phyloP scores from a whole-genome alignment of 1,140 invertebrate genomes.

The Eumaeus atala region DNA sequence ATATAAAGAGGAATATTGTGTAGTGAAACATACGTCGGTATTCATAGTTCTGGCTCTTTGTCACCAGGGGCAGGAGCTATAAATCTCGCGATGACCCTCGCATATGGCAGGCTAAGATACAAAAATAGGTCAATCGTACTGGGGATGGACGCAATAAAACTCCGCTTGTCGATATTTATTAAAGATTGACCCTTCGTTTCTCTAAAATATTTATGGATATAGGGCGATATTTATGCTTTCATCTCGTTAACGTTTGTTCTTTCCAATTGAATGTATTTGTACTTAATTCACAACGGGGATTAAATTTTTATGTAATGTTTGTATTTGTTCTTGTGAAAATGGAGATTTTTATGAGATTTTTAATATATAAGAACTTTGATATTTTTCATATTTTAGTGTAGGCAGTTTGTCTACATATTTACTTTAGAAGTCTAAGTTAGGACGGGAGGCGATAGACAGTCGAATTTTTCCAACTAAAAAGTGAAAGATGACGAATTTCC shows the following conservation, averaged over 20 bases:
- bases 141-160: constrained; percentile 59
- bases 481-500: too few species aligned
- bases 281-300: not conserved
- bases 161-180: constrained; percentile 54
- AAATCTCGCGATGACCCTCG: constrained; percentile 64
- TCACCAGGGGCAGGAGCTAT: constrained; percentile 49
- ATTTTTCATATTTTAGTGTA: too few species aligned
- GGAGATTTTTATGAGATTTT: too few species aligned
- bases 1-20: constrained; percentile 38
- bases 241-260: constrained; percentile 15
- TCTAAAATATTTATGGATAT: constrained; percentile 34
- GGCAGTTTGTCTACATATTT: too few species aligned
- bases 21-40: constrained; percentile 43
- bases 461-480: too few species aligned
- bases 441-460: too few species aligned
- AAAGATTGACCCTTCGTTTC: constrained; percentile 40
- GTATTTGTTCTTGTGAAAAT: too few species aligned
- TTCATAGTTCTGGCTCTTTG: constrained; percentile 52
- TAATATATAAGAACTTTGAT: too few species aligned
- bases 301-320: not conserved
- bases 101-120: constrained; percentile 47
- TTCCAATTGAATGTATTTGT: not conserved
- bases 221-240: constrained; percentile 26
- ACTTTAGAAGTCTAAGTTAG: too few species aligned
- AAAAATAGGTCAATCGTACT: constrained; percentile 52